These are phyloP conservation scores for Syritta pipiens DNA, from an alignment of 2,888 invertebrate genomes.

Conservation along the genomic window DNA sequence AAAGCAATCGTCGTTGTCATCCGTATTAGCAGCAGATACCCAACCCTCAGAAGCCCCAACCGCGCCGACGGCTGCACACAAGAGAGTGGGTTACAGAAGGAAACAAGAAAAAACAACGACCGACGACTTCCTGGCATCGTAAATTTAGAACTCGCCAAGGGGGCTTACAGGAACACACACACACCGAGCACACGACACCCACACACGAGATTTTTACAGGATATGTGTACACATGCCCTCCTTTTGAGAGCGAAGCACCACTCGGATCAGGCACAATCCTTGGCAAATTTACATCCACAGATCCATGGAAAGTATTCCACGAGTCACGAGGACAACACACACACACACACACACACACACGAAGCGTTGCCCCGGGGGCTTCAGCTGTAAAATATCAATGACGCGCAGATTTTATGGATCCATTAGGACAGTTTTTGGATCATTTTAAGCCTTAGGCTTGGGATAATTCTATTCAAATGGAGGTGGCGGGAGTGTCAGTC, in stretches of 20 bases:
- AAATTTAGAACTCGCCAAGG: conserved; percentile 15
- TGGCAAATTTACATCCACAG: conserved; percentile 19
- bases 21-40: not conserved
- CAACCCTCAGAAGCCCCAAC: not conserved
- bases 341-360: too few relatives aligned
- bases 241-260: not conserved
- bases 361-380: conserved; percentile 20
- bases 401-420: conserved; percentile 35
- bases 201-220: conserved; percentile 9
- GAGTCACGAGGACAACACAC: not conserved
- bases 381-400: conserved; percentile 42
- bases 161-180: not conserved
- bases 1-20: conserved; percentile 23
- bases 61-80: conserved; percentile 9
- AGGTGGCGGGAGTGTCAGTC: not conserved
- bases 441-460: conserved; percentile 29
- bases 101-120: not conserved
- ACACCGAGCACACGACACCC: not conserved
- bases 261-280: conserved; percentile 6
- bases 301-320: not conserved
- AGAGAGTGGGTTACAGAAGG: not conserved
- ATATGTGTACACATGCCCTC: conserved; percentile 5
- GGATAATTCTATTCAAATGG: conserved; percentile 30
- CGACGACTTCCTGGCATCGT: conserved; percentile 24
- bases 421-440: conserved; percentile 37